A percentile compares a stretch with the other conserved stretches of the same genome.
Evolutionary conservation across 1,140 invertebrate genomes (phyloP).

Genomic region (Drosophila prosaltans): DNA sequence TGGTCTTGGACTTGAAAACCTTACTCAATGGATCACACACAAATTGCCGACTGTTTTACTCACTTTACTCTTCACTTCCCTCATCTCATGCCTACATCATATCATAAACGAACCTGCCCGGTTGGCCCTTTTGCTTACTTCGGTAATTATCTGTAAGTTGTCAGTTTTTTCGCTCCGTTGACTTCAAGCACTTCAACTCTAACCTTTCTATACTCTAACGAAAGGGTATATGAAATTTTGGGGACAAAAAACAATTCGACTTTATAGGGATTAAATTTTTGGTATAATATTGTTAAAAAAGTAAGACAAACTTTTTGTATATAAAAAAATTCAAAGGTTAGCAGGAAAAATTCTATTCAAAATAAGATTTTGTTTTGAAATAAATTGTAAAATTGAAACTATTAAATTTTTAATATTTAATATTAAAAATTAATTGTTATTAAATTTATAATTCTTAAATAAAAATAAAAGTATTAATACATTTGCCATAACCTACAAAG

Average conservation of each 20-base stretch:
- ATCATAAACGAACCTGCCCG: neutral
- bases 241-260: neutral
- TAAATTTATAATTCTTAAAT: too few relatives aligned
- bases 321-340: too few relatives aligned
- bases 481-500: neutral
- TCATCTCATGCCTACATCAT: constrained; percentile 3
- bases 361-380: too few relatives aligned
- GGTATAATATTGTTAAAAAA: too few relatives aligned
- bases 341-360: too few relatives aligned
- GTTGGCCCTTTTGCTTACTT: constrained; percentile 53
- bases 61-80: constrained; percentile 26
- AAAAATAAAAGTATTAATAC: too few relatives aligned
- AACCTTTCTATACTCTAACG: constrained; percentile 37
- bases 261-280: too few relatives aligned
- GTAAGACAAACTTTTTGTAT: too few relatives aligned
- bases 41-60: constrained; percentile 52
- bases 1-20: constrained; percentile 26
- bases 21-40: constrained; percentile 77
- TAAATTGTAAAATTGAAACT: too few relatives aligned
- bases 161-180: constrained; percentile 77
- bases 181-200: constrained; percentile 34
- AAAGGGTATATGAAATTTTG: constrained; percentile 24
- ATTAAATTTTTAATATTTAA: too few relatives aligned
- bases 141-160: constrained; percentile 81
- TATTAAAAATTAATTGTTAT: too few relatives aligned